A percentile compares a stretch with the other conserved stretches of the same genome.
Evolutionary conservation across 2,888 invertebrate species (phyloP).

Genomic region (Acronicta aceris): DNA sequence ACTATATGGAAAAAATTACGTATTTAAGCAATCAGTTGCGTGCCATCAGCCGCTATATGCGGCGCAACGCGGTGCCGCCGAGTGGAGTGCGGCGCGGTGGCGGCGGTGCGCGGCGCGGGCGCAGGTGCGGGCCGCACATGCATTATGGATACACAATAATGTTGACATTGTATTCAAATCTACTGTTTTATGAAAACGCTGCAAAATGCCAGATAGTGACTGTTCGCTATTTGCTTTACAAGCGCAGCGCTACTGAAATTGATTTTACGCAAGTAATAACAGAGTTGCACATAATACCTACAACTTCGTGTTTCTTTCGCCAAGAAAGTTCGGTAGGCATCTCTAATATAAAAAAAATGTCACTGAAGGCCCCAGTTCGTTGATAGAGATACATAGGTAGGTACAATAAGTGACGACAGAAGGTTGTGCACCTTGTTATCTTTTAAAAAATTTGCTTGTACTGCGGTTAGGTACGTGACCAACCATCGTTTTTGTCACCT

Average conservation of each 20-base stretch:
- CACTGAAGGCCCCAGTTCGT: no score
- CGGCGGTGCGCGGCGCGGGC: constrained; percentile 42
- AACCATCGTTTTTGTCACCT: constrained; percentile 2
- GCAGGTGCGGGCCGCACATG: constrained; percentile 39
- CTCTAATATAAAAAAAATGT: no score
- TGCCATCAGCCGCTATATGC: constrained; percentile 45
- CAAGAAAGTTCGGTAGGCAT: no score
- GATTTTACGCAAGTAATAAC: no score
- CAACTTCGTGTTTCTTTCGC: neutral
- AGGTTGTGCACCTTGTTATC: no score
- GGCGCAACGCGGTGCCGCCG: constrained; percentile 17
- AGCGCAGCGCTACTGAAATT: constrained; percentile 1
- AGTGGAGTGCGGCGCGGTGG: no score
- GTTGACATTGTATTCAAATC: constrained; percentile 61
- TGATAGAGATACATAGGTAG: no score
- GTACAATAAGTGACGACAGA: no score
- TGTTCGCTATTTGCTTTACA: constrained; percentile 35
- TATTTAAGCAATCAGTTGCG: constrained; percentile 13
- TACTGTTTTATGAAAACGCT: constrained; percentile 53
- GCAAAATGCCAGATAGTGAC: constrained; percentile 43
- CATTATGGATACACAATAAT: constrained; percentile 56
- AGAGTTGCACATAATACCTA: neutral
- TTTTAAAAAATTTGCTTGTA: no score
- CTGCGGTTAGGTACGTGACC: neutral
- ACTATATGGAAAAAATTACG: neutral